Evolutionary conservation across 1,140 invertebrate genomes (phyloP).

Genomic region (Brevipalpus yothersi): DNA sequence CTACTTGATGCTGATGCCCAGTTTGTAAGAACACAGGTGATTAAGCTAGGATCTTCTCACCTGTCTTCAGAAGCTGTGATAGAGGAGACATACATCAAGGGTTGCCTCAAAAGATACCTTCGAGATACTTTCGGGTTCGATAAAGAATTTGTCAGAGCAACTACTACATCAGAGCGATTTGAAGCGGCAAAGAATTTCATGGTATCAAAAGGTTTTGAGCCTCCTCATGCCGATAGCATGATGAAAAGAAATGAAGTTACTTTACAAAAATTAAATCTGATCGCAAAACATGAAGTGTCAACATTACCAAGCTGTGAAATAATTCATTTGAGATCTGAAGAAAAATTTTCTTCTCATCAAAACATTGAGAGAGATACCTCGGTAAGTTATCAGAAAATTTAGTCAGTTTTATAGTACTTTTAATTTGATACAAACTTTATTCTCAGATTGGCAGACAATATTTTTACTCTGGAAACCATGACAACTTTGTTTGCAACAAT

Average conservation of each 20-base stretch:
- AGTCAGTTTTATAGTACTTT: too few species aligned
- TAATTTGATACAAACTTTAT: too few species aligned
- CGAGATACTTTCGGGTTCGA: not conserved
- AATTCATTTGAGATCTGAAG: not conserved
- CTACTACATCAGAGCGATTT: not conserved
- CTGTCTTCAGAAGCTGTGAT: too few species aligned
- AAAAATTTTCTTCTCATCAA: not conserved
- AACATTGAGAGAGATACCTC: not conserved
- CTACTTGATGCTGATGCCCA: constrained; percentile 46
- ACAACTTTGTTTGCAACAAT: too few species aligned
- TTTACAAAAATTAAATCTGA: not conserved
- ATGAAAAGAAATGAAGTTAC: not conserved
- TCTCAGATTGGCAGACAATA: too few species aligned
- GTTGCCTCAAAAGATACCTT: not conserved
- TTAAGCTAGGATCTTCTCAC: too few species aligned
- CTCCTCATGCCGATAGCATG: not conserved
- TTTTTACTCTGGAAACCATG: too few species aligned
- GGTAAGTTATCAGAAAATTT: too few species aligned
- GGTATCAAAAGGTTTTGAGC: not conserved
- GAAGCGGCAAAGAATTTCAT: not conserved
- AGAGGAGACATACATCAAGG: not conserved
- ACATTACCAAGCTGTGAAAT: not conserved
- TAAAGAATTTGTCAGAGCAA: not conserved
- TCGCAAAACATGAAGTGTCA: not conserved
- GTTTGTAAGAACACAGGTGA: constrained; percentile 56